Evolutionary conservation across 2,113 vertebrate genomes (phyloP).

Genomic region (rabbit (Oryctolagus cuniculus)): mOryCun1.1 NC_091438.1:105470501-105471000

Average conservation of each 20-base stretch:
- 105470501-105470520: neutral
- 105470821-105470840: neutral
- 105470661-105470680: neutral
- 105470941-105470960: slow-evolving; percentile 55
- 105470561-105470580: neutral
- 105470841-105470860: slow-evolving; percentile 54
- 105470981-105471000: slow-evolving; percentile 28
- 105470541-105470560: neutral
- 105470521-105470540: neutral
- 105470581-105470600: slow-evolving; percentile 39
- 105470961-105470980: slow-evolving; percentile 30
- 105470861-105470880: slow-evolving; percentile 32
- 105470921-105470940: slow-evolving; percentile 19
- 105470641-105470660: neutral
- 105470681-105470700: neutral
- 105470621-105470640: slow-evolving; percentile 34
- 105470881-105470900: slow-evolving; percentile 44
- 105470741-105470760: slow-evolving; percentile 30
- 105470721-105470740: neutral
- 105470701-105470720: neutral
- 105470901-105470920: slow-evolving; percentile 37
- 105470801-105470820: slow-evolving; percentile 20
- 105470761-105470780: neutral
- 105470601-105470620: slow-evolving; percentile 4
- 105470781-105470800: neutral